Evolutionary conservation across 2,797 vertebrate genomes (phyloP).

Genomic region (Lindbergichthys nudifrons): DNA sequence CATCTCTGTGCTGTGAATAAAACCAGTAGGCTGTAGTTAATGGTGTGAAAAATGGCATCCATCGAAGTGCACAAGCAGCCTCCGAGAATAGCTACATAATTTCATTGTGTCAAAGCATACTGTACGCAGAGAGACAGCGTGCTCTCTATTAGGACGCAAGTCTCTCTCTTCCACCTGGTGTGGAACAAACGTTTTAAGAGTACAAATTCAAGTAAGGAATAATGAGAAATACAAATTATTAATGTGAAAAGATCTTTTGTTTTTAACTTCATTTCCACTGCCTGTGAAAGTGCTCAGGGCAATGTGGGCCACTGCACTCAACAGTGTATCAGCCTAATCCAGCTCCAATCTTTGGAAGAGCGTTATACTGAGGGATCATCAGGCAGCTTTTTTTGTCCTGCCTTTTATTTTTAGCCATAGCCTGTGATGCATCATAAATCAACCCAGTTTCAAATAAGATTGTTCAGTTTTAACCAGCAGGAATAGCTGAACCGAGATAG

Average conservation of each 20-base stretch:
- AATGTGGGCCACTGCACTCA: conserved; percentile 44
- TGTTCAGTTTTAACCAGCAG: conserved; percentile 56
- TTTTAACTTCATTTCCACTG: conserved; percentile 27
- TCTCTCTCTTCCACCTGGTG: conserved; percentile 26
- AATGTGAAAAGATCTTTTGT: conserved; percentile 24
- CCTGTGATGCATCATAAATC: conserved; percentile 70
- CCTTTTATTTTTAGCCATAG: conserved; percentile 68
- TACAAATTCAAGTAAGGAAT: conserved; percentile 4
- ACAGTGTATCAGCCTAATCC: conserved; percentile 52
- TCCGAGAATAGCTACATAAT: conserved; percentile 81
- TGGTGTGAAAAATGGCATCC: conserved; percentile 83
- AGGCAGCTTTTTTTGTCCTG: conserved; percentile 57
- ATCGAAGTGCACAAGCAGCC: conserved; percentile 73
- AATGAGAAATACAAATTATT: conserved; percentile 31
- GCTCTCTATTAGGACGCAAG: conserved; percentile 60
- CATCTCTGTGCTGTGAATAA: conserved; percentile 82
- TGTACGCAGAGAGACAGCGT: conserved; percentile 65
- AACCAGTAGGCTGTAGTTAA: conserved; percentile 84
- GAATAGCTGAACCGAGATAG: conserved; percentile 49
- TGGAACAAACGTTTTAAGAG: conserved; percentile 17
- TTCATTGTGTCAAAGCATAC: conserved; percentile 79
- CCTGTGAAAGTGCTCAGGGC: conserved; percentile 40
- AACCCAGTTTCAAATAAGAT: conserved; percentile 69
- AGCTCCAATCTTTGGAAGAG: conserved; percentile 50
- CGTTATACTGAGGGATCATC: conserved; percentile 63